Evolutionary conservation across 2,888 invertebrate genomes (phyloP), one percentile per base, ranked within the genome.

Genomic region (Cosmopolites sordidus): DNA sequence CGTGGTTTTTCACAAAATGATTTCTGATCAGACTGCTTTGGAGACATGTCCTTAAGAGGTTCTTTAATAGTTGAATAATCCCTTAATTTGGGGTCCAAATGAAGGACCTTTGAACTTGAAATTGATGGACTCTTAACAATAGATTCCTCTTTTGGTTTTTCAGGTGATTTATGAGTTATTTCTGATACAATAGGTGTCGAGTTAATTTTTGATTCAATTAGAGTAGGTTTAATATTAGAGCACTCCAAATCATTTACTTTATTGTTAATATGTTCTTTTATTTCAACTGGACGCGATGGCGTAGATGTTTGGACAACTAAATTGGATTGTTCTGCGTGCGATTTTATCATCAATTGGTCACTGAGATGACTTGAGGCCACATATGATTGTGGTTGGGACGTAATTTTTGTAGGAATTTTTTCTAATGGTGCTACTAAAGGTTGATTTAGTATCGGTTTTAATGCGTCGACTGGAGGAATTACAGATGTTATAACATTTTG

Each of bases 281-380:
- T 22, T 22, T 8, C 22, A 5, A 8, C 4, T 22, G 22, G 22
- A 22, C 8, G 4, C n/a, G n/a, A n/a, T n/a, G n/a, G n/a, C n/a
- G n/a, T n/a, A n/a, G n/a, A n/a, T n/a, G n/a, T 37, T 46, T 11
- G 16, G 18, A n/a, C n/a, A n/a, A 22, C 22, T 22, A 22, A 22
- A 22, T 8, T 22, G 8, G 22, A 22, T 8, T 22, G 22, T 22
- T 22, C 22, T 22, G 8, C 22, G 8, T 5, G 8, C 3, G 22
- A 3, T 22, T 22, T 22, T 11, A 29, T 15, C n/a, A 27, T 15
- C n/a, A 27, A 16, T 15, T 18, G 47, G 8, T 22, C 22, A 39
- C 40, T 40, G 22, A 39, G 12, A 41, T 41, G 22, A 48, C 40
- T 48, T 17, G 48, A 6, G 16, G 16, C 5, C 5, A 40, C 29